Conservation (phyloP, 2,888 invertebrate genomes). For the Cyrtodaria siliqua region DNA sequence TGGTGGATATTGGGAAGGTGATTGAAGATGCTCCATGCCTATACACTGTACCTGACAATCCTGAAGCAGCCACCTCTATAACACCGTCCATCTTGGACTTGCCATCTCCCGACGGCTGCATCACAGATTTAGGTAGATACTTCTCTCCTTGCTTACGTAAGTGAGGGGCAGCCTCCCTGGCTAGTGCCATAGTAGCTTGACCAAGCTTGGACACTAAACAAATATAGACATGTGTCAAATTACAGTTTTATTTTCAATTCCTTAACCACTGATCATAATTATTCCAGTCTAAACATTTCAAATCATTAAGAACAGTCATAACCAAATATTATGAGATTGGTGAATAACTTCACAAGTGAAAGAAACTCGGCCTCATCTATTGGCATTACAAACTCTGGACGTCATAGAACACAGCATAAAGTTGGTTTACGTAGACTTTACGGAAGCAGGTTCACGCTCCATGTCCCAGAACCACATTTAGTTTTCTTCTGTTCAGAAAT, state of each 20-base stretch:
- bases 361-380: too few relatives aligned
- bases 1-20: too few relatives aligned
- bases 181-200: slow-evolving; percentile 90
- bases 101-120: slow-evolving; percentile 83
- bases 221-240: slow-evolving; percentile 24
- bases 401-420: too few relatives aligned
- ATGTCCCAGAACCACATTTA: too few relatives aligned
- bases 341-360: too few relatives aligned
- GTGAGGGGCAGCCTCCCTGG: slow-evolving; percentile 90
- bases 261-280: too few relatives aligned
- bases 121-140: slow-evolving; percentile 87
- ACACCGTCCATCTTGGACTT: slow-evolving; percentile 88
- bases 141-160: slow-evolving; percentile 89
- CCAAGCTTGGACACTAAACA: slow-evolving; percentile 88
- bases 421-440: too few relatives aligned
- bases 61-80: slow-evolving; percentile 90
- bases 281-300: not conserved
- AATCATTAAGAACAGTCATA: too few relatives aligned
- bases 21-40: too few relatives aligned
- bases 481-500: too few relatives aligned
- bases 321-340: not conserved
- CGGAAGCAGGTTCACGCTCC: too few relatives aligned
- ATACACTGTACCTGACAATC: slow-evolving; percentile 89
- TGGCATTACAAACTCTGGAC: too few relatives aligned
- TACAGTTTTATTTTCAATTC: not conserved